Evolutionary conservation across 2,888 invertebrate species (phyloP).

Genomic region (Nudaria mundana): DNA sequence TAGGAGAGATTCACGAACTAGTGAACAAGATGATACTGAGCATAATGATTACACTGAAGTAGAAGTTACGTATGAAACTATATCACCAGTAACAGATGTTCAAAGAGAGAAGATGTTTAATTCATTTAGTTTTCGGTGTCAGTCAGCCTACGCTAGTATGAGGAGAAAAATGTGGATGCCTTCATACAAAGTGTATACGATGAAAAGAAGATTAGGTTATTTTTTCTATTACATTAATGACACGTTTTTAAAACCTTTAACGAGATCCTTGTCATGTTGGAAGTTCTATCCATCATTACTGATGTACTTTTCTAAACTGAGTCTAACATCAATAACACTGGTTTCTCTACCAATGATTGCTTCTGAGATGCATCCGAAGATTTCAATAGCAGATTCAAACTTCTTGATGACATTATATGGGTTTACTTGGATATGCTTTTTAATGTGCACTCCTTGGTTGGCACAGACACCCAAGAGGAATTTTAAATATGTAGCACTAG

Average conservation of each 20-base stretch:
- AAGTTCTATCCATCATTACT: slow-evolving; percentile 71
- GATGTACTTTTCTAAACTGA: slow-evolving; percentile 57
- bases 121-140: slow-evolving; percentile 68
- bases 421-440: slow-evolving; percentile 73
- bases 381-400: slow-evolving; percentile 61
- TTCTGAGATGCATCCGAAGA: slow-evolving; percentile 57
- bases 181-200: slow-evolving; percentile 66
- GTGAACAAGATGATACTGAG: slow-evolving; percentile 44
- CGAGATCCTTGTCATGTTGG: slow-evolving; percentile 68
- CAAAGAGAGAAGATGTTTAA: slow-evolving; percentile 70
- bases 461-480: slow-evolving; percentile 68
- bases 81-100: slow-evolving; percentile 68
- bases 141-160: slow-evolving; percentile 62
- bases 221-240: slow-evolving; percentile 64
- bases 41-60: slow-evolving; percentile 59
- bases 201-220: slow-evolving; percentile 57
- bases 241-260: slow-evolving; percentile 69
- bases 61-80: slow-evolving; percentile 66
- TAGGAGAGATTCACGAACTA: slow-evolving; percentile 56
- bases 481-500: slow-evolving; percentile 61
- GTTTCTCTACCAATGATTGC: slow-evolving; percentile 63
- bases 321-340: slow-evolving; percentile 58
- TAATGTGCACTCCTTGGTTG: slow-evolving; percentile 69
- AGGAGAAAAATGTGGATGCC: slow-evolving; percentile 65
- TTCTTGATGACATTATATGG: slow-evolving; percentile 69